Evolutionary conservation across 2,113 vertebrate genomes (phyloP).

Genomic region (Nyctereutes procyonoides): DNA sequence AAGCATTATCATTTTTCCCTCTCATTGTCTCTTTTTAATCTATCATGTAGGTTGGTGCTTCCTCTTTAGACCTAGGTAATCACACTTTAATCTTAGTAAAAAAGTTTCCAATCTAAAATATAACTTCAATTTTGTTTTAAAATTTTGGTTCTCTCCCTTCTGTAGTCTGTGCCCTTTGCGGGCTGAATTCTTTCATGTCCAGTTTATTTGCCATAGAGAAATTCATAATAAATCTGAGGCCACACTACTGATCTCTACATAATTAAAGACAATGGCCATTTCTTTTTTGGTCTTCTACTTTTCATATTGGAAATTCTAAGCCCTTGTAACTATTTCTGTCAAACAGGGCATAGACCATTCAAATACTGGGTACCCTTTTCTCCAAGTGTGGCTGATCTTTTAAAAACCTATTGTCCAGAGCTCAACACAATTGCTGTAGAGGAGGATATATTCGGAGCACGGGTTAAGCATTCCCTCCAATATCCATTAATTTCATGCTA

Average conservation of each 20-base stretch:
- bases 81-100: conserved; percentile 14
- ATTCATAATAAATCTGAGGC: not conserved
- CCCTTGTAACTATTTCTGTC: not conserved
- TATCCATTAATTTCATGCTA: not conserved
- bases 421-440: not conserved
- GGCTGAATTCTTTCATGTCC: not conserved
- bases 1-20: not conserved
- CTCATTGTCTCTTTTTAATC: not conserved
- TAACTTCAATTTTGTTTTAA: conserved; percentile 19
- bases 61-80: not conserved
- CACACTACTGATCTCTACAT: not conserved
- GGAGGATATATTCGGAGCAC: not conserved
- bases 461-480: not conserved
- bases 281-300: not conserved
- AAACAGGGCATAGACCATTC: not conserved
- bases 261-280: not conserved
- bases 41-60: not conserved
- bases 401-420: not conserved
- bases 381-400: not conserved
- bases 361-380: not conserved
- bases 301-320: not conserved
- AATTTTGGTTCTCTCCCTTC: not conserved
- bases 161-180: not conserved
- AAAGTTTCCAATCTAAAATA: conserved; percentile 16
- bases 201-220: conserved; percentile 5